Conservation (phyloP, 2,888 invertebrate species). For the Rotaria macrura region DNA sequence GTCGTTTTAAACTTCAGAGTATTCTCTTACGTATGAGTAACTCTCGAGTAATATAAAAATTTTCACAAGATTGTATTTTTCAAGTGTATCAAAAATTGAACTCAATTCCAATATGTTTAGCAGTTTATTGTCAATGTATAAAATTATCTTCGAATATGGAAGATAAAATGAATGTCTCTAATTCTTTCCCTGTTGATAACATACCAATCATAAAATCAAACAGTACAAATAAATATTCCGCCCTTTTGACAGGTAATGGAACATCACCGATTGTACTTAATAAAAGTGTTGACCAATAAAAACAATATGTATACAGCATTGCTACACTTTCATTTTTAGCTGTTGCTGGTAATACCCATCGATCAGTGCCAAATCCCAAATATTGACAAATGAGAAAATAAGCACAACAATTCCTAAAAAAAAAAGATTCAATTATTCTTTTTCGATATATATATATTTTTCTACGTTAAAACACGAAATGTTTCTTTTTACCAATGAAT, state of each 20-base stretch:
- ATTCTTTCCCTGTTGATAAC: not conserved
- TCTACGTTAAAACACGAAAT: no score
- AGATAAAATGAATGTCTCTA: no score
- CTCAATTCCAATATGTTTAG: no score
- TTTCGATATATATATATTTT: no score
- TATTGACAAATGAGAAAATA: conserved; percentile 47
- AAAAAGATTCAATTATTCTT: not conserved
- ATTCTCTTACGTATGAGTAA: no score
- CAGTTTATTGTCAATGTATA: no score
- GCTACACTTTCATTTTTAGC: conserved; percentile 32
- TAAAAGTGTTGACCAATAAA: conserved; percentile 93
- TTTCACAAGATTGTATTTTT: no score
- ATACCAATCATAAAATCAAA: conserved; percentile 29
- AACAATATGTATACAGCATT: conserved; percentile 77
- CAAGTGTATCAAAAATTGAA: no score
- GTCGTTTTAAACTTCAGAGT: no score
- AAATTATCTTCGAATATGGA: no score
- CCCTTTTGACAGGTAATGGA: conserved; percentile 78
- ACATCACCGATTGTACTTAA: conserved; percentile 81
- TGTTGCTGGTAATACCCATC: conserved; percentile 55
- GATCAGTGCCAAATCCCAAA: conserved; percentile 79
- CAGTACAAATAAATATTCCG: conserved; percentile 59
- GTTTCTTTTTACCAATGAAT: conserved; percentile 46
- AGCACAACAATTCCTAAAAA: conserved; percentile 44
- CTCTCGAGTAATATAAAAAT: no score